Conservation (phyloP, 2,113 vertebrate genomes). For the Lanius collurio region DNA sequence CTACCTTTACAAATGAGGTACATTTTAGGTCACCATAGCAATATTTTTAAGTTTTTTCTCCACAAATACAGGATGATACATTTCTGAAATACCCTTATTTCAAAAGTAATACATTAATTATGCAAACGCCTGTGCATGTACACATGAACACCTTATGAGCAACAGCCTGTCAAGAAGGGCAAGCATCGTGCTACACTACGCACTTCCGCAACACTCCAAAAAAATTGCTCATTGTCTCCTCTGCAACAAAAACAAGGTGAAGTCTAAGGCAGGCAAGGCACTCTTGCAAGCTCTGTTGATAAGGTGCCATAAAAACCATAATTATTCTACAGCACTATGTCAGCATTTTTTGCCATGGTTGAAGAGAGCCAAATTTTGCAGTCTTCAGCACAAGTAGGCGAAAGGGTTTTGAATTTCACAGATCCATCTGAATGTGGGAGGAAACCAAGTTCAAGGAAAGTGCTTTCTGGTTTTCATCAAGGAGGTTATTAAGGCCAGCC, state of each 20-base stretch:
- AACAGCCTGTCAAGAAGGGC: not conserved
- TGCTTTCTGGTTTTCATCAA: not conserved
- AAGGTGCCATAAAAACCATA: not conserved
- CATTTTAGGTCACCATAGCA: not conserved
- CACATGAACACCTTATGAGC: not conserved
- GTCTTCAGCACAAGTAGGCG: not conserved
- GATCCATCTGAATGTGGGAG: not conserved
- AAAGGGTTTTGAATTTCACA: not conserved
- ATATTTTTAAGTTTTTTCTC: not conserved
- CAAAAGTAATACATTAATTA: not conserved
- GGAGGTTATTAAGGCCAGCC: not conserved
- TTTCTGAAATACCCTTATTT: not conserved
- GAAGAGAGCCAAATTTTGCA: not conserved
- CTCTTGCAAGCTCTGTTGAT: not conserved
- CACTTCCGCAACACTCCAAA: not conserved
- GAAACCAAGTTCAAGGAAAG: not conserved
- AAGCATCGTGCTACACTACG: fast-evolving
- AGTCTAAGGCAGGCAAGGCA: not conserved
- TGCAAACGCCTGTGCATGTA: not conserved
- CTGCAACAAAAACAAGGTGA: not conserved
- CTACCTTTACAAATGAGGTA: not conserved
- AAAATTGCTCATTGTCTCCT: not conserved
- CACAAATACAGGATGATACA: not conserved
- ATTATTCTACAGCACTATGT: not conserved
- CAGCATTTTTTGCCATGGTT: not conserved